These are phyloP conservation scores for Pseudoatta argentina DNA, from an alignment of 1,140 invertebrate genomes.

Conservation along the genomic window DNA sequence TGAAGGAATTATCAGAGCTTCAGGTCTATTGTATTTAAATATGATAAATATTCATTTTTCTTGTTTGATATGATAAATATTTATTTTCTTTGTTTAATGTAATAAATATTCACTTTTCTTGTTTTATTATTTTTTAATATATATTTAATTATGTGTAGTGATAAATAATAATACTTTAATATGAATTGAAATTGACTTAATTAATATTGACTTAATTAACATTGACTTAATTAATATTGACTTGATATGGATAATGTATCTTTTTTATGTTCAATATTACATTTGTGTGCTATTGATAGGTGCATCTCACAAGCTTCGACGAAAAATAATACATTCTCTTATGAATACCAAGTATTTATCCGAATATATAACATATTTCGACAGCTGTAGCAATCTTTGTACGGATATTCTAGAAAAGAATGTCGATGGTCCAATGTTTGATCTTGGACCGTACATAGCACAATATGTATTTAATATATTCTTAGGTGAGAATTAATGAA, in stretches of 20 bases:
- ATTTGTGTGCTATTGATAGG: background rate
- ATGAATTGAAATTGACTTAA: background rate
- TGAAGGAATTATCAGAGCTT: constrained; percentile 12
- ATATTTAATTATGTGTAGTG: background rate
- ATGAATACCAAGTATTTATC: constrained; percentile 2
- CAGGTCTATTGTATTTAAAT: background rate
- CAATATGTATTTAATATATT: background rate
- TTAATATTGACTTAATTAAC: background rate
- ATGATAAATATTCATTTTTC: background rate
- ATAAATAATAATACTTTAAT: constrained; percentile 13
- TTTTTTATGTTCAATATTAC: background rate
- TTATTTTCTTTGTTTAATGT: background rate
- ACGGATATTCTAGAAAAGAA: background rate
- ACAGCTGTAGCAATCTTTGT: background rate
- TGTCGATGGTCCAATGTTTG: background rate
- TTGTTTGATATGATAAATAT: background rate
- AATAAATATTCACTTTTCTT: background rate
- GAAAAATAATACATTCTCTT: constrained; percentile 3
- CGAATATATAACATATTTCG: constrained; percentile 19
- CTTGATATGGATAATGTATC: background rate
- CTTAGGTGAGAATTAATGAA: constrained; percentile 15
- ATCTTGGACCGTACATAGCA: background rate
- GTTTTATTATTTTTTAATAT: background rate
- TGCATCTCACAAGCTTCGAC: background rate
- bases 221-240: background rate